Base-by-base conservation (phyloP, 2,113 vertebrate genomes). In the Dicerorhinus sumatrensis region DNA sequence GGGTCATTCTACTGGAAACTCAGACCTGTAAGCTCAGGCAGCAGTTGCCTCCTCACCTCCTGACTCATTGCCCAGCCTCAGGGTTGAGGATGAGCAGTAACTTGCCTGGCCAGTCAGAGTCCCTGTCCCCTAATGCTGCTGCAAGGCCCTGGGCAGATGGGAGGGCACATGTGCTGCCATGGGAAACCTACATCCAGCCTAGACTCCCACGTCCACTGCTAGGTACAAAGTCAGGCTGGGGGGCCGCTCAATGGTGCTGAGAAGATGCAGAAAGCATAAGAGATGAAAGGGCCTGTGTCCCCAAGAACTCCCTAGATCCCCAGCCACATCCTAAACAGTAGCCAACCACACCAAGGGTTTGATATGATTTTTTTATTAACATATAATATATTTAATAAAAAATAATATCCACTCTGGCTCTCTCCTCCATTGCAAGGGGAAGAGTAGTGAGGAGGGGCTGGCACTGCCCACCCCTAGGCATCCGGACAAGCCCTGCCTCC, bases 331-430 rank as follows among this genome's bases (percentile, higher is more conserved):
- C n/a, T 76, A 90, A 93, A 95, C 1, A 97, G 48, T 5, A 97
- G 39, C 21, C 95, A 91, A 96, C 20, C 25, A 76, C 93, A 46
- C 54, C 7, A 29, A 33, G 10, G 31, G 11, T 85, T 96, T 91
- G 56, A 82, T 75, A 96, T 2, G n/a, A 90, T 97, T 97, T 94
- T 96, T 98, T 98, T 98, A 98, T 98, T 98, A 98, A 98, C 98
- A 98, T 98, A 98, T 97, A 98, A 98, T 98, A 98, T 98, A 98
- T 98, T 98, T 98, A 98, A 98, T 98, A 98, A 98, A 98, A 98
- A 98, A 98, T 98, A 98, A 98, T 97, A 98, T 98, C 97, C 98
- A 98, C 97, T 98, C 98, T 98, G 98, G 95, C 96, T 98, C 98
- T 97, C 96, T 98, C 98, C 94, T 96, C 94, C 97, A 84, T 5